phyloP scores from a whole-genome alignment of 2,888 invertebrate genomes.

The Cristatella mucedo region DNA sequence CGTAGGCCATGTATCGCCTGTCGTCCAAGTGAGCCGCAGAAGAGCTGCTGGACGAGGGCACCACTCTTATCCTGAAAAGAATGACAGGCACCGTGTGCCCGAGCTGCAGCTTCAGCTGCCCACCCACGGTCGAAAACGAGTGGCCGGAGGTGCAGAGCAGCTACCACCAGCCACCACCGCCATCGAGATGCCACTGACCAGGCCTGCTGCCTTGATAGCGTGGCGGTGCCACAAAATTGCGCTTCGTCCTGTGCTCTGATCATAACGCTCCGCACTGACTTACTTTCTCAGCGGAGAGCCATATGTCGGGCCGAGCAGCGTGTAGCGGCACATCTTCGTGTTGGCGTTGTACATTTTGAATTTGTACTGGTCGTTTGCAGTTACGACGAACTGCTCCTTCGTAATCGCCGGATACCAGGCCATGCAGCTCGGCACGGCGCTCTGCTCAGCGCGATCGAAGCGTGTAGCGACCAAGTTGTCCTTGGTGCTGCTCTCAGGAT shows the following conservation, averaged over 20 bases:
- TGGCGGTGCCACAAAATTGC: no score
- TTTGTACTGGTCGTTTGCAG: constrained; percentile 54
- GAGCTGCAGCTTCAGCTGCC: no score
- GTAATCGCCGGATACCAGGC: constrained; percentile 40
- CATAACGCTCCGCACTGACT: no score
- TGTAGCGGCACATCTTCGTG: constrained; percentile 51
- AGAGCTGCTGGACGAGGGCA: no score
- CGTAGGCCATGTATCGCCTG: constrained; percentile 47
- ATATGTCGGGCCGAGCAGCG: constrained; percentile 53
- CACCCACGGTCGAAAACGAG: no score
- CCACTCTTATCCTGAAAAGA: no score
- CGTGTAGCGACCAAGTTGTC: constrained; percentile 37
- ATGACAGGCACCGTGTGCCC: no score
- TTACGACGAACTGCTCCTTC: constrained; percentile 43
- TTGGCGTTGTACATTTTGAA: constrained; percentile 50
- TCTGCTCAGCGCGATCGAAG: constrained; percentile 49
- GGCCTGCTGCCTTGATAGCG: no score
- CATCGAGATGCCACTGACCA: no score
- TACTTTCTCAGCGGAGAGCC: constrained; percentile 45
- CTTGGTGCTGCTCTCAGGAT: constrained; percentile 25
- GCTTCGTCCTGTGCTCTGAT: no score
- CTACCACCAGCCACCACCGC: no score
- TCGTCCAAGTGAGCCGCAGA: constrained; percentile 16
- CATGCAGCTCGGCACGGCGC: constrained; percentile 46
- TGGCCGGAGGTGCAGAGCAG: no score